Percentiles rank a stretch among this genome's conserved stretches.
Conservation (phyloP, 2,113 vertebrate species). For the Hippopotamus amphibius region DNA sequence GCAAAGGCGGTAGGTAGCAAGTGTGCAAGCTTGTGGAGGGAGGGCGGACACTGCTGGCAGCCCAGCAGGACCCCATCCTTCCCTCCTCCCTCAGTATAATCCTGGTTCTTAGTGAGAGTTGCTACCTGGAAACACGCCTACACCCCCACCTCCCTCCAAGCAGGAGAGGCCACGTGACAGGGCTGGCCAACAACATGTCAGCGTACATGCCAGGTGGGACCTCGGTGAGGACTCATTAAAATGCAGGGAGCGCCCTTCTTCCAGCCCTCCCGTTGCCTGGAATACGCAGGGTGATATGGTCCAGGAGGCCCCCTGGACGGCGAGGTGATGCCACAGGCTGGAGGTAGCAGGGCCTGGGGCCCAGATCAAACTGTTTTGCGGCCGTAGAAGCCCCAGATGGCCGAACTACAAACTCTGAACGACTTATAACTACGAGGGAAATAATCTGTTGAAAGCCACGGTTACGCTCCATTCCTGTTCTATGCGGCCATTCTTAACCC, state of each 20-base stretch:
- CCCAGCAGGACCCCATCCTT: too few species aligned
- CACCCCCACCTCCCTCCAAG: neutral
- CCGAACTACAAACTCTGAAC: neutral
- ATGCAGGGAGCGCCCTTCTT: neutral
- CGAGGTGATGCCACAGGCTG: neutral
- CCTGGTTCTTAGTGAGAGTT: neutral
- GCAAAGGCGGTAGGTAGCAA: too few species aligned
- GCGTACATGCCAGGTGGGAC: neutral
- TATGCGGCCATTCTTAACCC: neutral
- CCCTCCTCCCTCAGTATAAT: neutral
- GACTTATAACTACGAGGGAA: neutral
- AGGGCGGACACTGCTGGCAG: fast-evolving
- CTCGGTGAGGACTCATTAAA: neutral
- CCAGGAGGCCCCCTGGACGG: neutral
- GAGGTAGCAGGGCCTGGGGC: neutral
- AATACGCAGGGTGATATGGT: neutral
- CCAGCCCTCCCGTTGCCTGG: neutral
- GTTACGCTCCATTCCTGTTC: neutral
- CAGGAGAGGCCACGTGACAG: neutral
- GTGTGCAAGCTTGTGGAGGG: neutral
- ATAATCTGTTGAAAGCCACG: neutral
- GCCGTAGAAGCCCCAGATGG: neutral
- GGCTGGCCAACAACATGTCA: neutral
- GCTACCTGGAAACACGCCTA: neutral
- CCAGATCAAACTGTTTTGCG: fast-evolving